A percentile compares a stretch with the other conserved stretches of the same genome.
Evolutionary conservation across 1,140 invertebrate species (phyloP).

Genomic region (Drosophila tsacasi): DNA sequence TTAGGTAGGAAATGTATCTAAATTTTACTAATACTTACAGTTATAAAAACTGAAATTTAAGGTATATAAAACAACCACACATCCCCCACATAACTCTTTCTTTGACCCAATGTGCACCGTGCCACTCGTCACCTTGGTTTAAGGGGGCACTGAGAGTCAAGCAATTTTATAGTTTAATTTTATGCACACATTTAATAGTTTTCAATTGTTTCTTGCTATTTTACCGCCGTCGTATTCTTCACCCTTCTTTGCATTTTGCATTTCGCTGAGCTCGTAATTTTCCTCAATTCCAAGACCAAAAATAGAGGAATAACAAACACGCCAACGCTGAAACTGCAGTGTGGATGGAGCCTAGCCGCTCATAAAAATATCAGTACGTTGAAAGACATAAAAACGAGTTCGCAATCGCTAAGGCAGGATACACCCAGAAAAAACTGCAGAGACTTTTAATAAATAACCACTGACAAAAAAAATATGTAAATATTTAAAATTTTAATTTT

Average conservation of each 20-base stretch:
- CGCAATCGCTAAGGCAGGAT: conserved; percentile 17
- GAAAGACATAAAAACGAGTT: conserved; percentile 41
- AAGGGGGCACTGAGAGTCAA: conserved; percentile 58
- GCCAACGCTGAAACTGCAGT: conserved; percentile 43
- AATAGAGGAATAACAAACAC: conserved; percentile 34
- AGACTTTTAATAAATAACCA: background rate
- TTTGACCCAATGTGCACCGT: conserved; percentile 23
- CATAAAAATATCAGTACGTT: conserved; percentile 36
- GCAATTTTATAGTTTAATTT: conserved; percentile 63
- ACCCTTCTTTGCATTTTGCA: conserved; percentile 12
- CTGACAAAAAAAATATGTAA: background rate
- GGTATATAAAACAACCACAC: background rate
- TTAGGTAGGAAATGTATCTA: background rate
- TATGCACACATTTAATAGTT: conserved; percentile 61
- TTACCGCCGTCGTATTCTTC: background rate
- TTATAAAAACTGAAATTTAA: too few relatives aligned
- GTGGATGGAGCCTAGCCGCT: conserved; percentile 23
- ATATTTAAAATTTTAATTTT: background rate
- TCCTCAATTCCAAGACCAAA: conserved; percentile 28
- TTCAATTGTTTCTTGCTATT: conserved; percentile 55
- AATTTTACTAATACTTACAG: too few relatives aligned
- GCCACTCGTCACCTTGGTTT: conserved; percentile 51
- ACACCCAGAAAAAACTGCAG: background rate
- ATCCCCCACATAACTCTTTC: background rate
- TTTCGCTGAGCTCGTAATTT: conserved; percentile 49